A percentile compares a stretch with the other conserved stretches of the same genome.
Conservation (phyloP, 2,797 vertebrate species). For the Paedocypris micromegethes region DNA sequence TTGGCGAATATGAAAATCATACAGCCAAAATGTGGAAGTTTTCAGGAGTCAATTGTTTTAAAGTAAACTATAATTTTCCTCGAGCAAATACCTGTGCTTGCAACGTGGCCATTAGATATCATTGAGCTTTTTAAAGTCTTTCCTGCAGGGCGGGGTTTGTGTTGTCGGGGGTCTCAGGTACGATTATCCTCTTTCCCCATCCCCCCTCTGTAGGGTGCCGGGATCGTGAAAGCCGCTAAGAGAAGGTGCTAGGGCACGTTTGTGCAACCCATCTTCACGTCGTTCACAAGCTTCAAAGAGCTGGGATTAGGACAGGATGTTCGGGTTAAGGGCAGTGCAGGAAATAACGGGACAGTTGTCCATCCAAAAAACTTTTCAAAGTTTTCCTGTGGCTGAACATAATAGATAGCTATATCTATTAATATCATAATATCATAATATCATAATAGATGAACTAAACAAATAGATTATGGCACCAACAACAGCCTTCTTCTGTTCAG, state of each 20-base stretch:
- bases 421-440: too few species aligned
- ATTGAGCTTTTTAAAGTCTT: neutral
- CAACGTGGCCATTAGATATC: neutral
- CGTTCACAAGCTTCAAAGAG: slow-evolving; percentile 59
- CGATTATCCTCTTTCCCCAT: neutral
- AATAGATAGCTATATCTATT: too few species aligned
- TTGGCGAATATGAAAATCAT: neutral
- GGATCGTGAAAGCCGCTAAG: slow-evolving; percentile 27
- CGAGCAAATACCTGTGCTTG: neutral
- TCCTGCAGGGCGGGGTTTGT: neutral
- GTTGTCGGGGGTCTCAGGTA: slow-evolving; percentile 25
- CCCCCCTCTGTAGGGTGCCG: slow-evolving; percentile 9
- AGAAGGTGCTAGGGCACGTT: slow-evolving; percentile 40
- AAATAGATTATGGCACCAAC: too few species aligned
- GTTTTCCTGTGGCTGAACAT: too few species aligned
- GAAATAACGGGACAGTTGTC: neutral
- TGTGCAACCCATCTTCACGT: slow-evolving; percentile 48
- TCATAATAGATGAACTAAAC: too few species aligned
- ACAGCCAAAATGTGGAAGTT: neutral
- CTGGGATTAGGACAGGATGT: neutral
- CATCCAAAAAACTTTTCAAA: neutral
- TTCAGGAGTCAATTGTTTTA: too few species aligned
- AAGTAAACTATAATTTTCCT: neutral
- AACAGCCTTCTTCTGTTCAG: too few species aligned
- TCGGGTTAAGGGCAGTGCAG: neutral